Evolutionary conservation across 1,140 invertebrate genomes (phyloP), one percentile per base, ranked within the genome.

Genomic region (Ladona fulva): DNA sequence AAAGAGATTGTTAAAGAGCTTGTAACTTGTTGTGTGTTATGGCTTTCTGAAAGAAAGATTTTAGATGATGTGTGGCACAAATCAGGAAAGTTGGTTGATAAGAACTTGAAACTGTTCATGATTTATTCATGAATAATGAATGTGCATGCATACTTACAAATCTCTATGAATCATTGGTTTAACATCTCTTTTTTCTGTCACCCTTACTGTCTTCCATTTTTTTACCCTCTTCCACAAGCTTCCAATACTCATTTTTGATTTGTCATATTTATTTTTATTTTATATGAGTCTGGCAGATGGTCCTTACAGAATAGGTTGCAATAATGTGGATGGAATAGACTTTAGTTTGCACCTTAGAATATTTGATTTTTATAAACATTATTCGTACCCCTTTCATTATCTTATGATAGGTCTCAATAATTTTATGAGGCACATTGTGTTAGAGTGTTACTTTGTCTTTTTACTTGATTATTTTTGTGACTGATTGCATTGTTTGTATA

Each of bases 191-290:
- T 66, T 66, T 66, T 66, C 1, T 66, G 52, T 66, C 14, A 66
- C 5, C 29, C 52, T 66, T 66, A 22, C 52, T 22, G 52, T 66
- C 52, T 66, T 66, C 52, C 52, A 66, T 66, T 66, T 66, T 66
- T 19, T 66, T 66, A 66, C 3, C n/a, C 52, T 66, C n/a, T 66
- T 66, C n/a, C 52, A 66, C 16, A 66, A 66, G 52, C 52, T 66
- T 66, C 52, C 52, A 66, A 66, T 66, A 66, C 52, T 66, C 52
- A 66, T 66, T 66, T 66, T 66, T n/a, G n/a, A n/a, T n/a, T n/a
- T n/a, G n/a, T 66, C n/a, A 22, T 66, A 66, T 66, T 66, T 66
- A 66, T 66, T 66, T 66, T 66, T 6, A 22, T 66, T 66, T 66
- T 12, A 19, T 12, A 66, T 66, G 5, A 1, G 14, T 66, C n/a